Evolutionary conservation across 1,140 invertebrate species (phyloP).

Genomic region (Pseudoatta argentina): DNA sequence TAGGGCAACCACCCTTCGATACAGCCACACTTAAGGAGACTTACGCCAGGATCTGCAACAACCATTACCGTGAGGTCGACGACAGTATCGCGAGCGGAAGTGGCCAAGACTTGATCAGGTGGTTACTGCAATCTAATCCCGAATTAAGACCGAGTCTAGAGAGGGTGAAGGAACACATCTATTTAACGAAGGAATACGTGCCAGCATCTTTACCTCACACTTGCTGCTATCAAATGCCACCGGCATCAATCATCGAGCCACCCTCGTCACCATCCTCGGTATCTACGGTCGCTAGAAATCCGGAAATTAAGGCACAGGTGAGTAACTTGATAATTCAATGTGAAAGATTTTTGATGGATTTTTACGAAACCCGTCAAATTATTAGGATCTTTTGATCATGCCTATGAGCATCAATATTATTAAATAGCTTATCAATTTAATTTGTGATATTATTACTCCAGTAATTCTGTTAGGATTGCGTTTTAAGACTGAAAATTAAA

Average conservation of each 20-base stretch:
- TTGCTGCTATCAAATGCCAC: constrained; percentile 81
- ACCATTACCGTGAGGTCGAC: constrained; percentile 89
- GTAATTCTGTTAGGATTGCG: no score
- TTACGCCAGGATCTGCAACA: constrained; percentile 89
- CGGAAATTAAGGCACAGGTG: constrained; percentile 66
- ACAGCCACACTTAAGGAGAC: constrained; percentile 88
- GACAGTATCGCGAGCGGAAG: constrained; percentile 84
- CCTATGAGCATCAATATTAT: no score
- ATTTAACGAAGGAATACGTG: constrained; percentile 86
- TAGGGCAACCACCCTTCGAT: constrained; percentile 91
- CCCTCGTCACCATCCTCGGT: constrained; percentile 61
- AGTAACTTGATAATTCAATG: neutral
- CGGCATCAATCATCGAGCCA: constrained; percentile 66
- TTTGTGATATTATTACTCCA: no score
- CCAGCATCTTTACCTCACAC: constrained; percentile 79
- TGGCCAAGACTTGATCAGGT: constrained; percentile 88
- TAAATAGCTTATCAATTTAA: no score
- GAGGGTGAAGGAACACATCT: constrained; percentile 88
- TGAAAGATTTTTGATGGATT: neutral
- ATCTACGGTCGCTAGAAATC: constrained; percentile 63
- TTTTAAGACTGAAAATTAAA: no score
- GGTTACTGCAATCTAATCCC: constrained; percentile 88
- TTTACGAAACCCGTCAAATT: neutral
- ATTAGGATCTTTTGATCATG: no score
- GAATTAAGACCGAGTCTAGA: constrained; percentile 87